Base-by-base conservation (phyloP, 1,140 invertebrate genomes). In the Drosophila santomea region DNA sequence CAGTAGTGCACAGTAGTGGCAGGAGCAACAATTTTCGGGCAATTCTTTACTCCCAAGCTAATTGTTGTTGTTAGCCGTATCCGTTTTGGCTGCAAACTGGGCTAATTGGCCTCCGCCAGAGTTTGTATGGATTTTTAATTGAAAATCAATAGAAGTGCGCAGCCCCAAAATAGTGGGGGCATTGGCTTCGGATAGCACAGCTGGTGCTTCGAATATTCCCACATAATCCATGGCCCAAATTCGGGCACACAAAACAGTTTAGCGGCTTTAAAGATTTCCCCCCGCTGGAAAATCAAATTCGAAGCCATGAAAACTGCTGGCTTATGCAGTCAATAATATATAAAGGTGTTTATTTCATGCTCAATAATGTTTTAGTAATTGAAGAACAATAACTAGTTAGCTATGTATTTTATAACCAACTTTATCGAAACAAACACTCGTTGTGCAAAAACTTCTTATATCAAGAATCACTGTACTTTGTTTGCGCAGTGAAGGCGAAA, bases 81-180 rank as follows among this genome's bases (percentile, higher is more conserved):
- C 79, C 84, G 79, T 80, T 32, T 10, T 89, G 76, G 48, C 75
- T 44, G 55, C 69, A 84, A 88, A 89, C 80, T 88, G 68, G 83
- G 83, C 83, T 88, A 88, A 88, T 88, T 88, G 83, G 72, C 81
- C 83, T 63, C 64, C 39, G 47, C 43, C 68, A 20, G 56, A 60
- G 54, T 62, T 84, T 81, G 79, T 80, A 78, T 89, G 83, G 76
- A 80, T 89, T 88, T 89, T 89, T 88, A 88, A 88, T 88, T 88
- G 83, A 88, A 88, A 88, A 88, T 88, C 83, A 88, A 88, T 88
- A 88, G 60, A 44, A 66, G 43, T 20, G 43, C 43, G 67, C 63
- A 64, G 66, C 50, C 63, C 58, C 61, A 47, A 36, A 36, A 20
- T 5, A 3, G 44, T 28, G 12, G 10, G 7, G 39, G 32, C 23